Base-by-base conservation (phyloP, 2,797 vertebrate species). In the Orientallactaga sibirica region DNA sequence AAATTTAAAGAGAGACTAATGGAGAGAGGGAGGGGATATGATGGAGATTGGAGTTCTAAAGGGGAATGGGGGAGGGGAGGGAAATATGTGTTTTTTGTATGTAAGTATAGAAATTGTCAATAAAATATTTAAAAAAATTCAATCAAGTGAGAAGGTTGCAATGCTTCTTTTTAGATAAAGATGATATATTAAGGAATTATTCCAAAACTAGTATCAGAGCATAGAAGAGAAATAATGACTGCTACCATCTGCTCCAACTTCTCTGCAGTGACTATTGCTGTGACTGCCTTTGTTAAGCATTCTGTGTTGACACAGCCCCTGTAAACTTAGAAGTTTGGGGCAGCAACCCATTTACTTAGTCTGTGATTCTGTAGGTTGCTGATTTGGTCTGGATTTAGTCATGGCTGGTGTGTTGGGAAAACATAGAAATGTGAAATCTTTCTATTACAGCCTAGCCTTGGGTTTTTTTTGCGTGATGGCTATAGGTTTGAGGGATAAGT, bases 151-250 rank as follows among this genome's bases (percentile, higher is more conserved):
- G 18, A 18, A 25, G 41, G 64, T 48, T 64, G 7, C 7, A 37
- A 75, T 90, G 24, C 20, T 75, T 68, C 19, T 10, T 86, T 71
- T 85, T 77, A 88, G 43, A 82, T 71, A 86, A 76, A 58, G 90
- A 61, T 33, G 19, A 5, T 74, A 43, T 66, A 2, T 88, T 82
- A 79, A 85, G 33, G 33, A 89, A 55, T 88, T n/a, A 76, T 52
- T 66, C 27, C 18, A 64, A 55, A n/a, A 29, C 29, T 41, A 33
- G 10, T n/a, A 52, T 86, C 52, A 88, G n/a, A 79, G 9, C 25
- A 76, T 27, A n/a, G 29, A 33, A 48, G 41, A 73, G 2, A 77
- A 75, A 74, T 7, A 41, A 24, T 7, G 24, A 86, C 80, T 76
- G 67, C n/a, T 74, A 8, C 55, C 70, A 67, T 68, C 48, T 55